Evolutionary conservation across 2,797 vertebrate genomes (phyloP).

Genomic region (Lindbergichthys nudifrons): DNA sequence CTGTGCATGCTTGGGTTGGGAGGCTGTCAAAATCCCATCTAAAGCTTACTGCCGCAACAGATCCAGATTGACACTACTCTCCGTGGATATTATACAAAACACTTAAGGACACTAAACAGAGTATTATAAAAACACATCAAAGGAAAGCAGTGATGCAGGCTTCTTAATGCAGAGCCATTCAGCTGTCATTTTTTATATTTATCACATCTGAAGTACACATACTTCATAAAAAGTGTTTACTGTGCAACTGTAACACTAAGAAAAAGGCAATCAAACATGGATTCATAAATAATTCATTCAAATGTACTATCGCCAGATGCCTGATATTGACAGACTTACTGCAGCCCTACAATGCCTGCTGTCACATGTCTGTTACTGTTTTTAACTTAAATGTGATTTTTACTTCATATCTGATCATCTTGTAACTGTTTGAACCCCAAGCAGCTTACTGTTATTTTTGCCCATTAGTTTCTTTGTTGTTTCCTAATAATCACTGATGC

Average conservation of each 20-base stretch:
- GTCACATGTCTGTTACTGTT: not conserved
- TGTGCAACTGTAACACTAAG: not conserved
- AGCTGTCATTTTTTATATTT: conserved; percentile 25
- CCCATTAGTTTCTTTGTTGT: conserved; percentile 6
- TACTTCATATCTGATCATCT: not conserved
- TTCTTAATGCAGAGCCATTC: conserved; percentile 12
- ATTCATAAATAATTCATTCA: not conserved
- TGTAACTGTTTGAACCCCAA: not conserved
- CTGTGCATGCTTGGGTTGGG: conserved; percentile 14
- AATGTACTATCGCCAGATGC: not conserved
- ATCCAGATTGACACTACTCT: conserved; percentile 24
- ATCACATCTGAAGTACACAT: not conserved
- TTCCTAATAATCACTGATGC: conserved; percentile 38
- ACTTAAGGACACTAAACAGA: conserved; percentile 16
- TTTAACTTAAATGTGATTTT: not conserved
- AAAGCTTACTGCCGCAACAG: conserved; percentile 25
- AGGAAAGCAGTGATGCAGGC: conserved; percentile 19
- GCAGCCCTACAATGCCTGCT: not conserved
- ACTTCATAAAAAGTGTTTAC: not conserved
- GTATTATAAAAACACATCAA: conserved; percentile 21
- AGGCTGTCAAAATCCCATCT: conserved; percentile 30
- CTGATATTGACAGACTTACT: not conserved
- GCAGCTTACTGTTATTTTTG: conserved; percentile 5
- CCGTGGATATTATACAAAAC: conserved; percentile 26
- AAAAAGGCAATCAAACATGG: not conserved